Percentiles rank a stretch among this genome's conserved stretches.
These are phyloP conservation scores for Australoheros facetus DNA, from an alignment of 2,797 vertebrate genomes.

Conservation along the genomic window DNA sequence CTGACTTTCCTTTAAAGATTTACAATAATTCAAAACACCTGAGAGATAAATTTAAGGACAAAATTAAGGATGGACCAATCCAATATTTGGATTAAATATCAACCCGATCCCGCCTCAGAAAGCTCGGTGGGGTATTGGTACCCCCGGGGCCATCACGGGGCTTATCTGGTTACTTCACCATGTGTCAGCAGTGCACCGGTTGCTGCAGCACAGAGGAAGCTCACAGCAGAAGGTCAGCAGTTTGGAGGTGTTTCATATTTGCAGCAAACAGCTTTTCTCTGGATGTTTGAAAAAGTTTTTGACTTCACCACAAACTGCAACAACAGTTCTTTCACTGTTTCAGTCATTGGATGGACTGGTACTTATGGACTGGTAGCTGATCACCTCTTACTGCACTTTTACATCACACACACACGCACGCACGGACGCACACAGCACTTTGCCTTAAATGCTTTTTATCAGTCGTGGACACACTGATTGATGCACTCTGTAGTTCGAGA, in stretches of 20 bases:
- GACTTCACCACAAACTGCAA: background rate
- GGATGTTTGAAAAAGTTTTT: background rate
- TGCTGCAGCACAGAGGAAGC: background rate
- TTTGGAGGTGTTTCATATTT: background rate
- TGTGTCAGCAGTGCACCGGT: background rate
- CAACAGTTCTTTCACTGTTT: rapidly evolving
- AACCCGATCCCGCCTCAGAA: rapidly evolving
- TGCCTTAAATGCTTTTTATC: background rate
- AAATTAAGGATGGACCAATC: background rate
- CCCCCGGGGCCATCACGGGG: background rate
- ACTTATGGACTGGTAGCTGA: background rate
- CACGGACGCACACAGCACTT: background rate
- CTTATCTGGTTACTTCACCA: background rate
- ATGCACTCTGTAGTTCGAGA: background rate
- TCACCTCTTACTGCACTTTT: background rate
- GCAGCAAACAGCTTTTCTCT: background rate
- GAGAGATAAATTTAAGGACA: background rate
- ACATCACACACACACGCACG: background rate
- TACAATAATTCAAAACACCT: background rate
- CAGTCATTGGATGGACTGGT: background rate
- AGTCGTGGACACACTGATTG: background rate
- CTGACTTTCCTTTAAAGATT: background rate
- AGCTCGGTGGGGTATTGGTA: background rate
- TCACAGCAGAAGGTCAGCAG: background rate
- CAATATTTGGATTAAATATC: background rate